A percentile compares a stretch with the other conserved stretches of the same genome.
phyloP scores from a whole-genome alignment of 2,113 vertebrate species.

The Muntiacus muntjak region DNA sequence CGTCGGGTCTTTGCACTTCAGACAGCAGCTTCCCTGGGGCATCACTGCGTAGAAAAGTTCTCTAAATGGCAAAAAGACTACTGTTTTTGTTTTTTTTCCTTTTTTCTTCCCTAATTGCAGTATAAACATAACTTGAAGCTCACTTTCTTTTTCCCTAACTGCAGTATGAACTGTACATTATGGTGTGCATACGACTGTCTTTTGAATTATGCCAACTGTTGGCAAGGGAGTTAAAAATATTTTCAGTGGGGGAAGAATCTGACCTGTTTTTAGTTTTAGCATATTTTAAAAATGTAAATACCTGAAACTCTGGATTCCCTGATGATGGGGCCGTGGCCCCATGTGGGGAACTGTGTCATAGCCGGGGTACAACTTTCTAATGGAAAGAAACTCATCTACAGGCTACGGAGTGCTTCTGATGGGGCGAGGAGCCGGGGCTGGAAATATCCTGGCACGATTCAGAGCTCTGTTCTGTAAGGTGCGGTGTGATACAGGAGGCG shows the following conservation, averaged over 20 bases:
- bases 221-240: not conserved
- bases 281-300: not conserved
- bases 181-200: fast-evolving
- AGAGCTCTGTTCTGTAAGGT: not conserved
- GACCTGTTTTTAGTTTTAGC: not conserved
- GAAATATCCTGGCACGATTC: not conserved
- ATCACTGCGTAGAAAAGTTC: not conserved
- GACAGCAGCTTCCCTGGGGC: not conserved
- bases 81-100: fast-evolving
- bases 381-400: not conserved
- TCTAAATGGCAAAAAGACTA: not conserved
- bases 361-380: not conserved
- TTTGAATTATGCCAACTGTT: not conserved
- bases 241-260: not conserved
- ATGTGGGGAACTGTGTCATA: not conserved
- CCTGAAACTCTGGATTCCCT: not conserved
- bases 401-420: not conserved
- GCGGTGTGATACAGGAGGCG: not conserved
- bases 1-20: conserved; percentile 10
- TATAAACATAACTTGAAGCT: not conserved
- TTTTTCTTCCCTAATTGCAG: too few species aligned
- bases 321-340: not conserved
- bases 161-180: not conserved
- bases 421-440: too few species aligned
- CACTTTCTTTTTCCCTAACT: not conserved